Evolutionary conservation across 2,888 invertebrate genomes (phyloP).

Genomic region (Xiphydria camelus): DNA sequence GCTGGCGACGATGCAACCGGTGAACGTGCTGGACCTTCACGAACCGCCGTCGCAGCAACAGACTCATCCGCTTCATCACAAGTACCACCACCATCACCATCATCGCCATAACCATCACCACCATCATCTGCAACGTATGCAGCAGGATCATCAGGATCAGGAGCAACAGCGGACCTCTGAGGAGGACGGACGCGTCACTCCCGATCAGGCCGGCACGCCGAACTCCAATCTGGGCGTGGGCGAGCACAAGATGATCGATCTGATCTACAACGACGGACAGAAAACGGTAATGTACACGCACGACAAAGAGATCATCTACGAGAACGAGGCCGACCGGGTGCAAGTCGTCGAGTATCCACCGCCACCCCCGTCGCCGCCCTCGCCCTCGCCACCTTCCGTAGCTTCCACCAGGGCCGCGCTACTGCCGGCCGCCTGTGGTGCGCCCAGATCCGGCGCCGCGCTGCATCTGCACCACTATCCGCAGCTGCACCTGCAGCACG

Average conservation of each 20-base stretch:
- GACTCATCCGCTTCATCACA: conserved; percentile 62
- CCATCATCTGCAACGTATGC: conserved; percentile 59
- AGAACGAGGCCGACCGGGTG: conserved; percentile 68
- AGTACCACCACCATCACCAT: conserved; percentile 62
- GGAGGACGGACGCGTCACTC: conserved; percentile 48
- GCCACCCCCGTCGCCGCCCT: conserved; percentile 54
- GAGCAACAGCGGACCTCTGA: conserved; percentile 56
- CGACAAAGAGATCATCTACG: conserved; percentile 80
- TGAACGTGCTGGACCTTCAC: conserved; percentile 77
- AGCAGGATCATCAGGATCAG: conserved; percentile 55
- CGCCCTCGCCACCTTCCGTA: conserved; percentile 61
- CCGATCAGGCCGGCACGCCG: conserved; percentile 61
- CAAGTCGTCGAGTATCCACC: conserved; percentile 56
- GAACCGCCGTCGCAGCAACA: conserved; percentile 65
- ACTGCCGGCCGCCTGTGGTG: conserved; percentile 62
- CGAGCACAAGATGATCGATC: conserved; percentile 76
- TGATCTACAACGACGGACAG: conserved; percentile 83
- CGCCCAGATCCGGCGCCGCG: conserved; percentile 59
- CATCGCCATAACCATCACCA: conserved; percentile 63
- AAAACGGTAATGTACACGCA: conserved; percentile 84
- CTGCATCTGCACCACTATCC: conserved; percentile 62
- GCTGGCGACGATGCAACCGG: conserved; percentile 86
- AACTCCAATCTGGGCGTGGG: conserved; percentile 60
- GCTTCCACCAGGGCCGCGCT: conserved; percentile 61
- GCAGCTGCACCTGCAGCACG: conserved; percentile 61